phyloP scores from a whole-genome alignment of 2,888 invertebrate species.

The Cerceris ruficornis region DNA sequence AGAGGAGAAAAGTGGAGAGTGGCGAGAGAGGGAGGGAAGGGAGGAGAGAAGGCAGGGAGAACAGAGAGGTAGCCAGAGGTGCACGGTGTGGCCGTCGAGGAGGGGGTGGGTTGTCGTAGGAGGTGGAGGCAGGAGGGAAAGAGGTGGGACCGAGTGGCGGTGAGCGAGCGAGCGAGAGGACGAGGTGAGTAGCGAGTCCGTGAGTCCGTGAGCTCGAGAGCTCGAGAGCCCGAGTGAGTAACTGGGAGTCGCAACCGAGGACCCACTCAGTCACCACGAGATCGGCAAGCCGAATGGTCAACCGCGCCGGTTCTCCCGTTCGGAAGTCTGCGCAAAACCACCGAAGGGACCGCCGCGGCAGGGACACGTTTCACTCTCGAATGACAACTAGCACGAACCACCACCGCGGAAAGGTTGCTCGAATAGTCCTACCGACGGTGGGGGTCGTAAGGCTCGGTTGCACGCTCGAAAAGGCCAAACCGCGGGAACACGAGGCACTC shows the following conservation, averaged over 20 bases:
- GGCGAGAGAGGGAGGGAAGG: no score
- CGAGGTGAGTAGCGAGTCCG: slow-evolving; percentile 35
- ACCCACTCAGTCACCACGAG: slow-evolving; percentile 81
- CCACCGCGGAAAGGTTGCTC: slow-evolving; percentile 17
- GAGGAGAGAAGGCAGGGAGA: slow-evolving; percentile 30
- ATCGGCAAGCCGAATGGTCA: slow-evolving; percentile 81
- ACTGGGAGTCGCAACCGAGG: slow-evolving; percentile 76
- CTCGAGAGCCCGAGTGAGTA: slow-evolving; percentile 76
- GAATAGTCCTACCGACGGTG: slow-evolving; percentile 17
- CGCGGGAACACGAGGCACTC: slow-evolving; percentile 8
- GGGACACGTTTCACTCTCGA: slow-evolving; percentile 41
- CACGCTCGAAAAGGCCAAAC: neutral
- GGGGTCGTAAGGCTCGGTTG: slow-evolving; percentile 6
- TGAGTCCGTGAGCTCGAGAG: slow-evolving; percentile 70
- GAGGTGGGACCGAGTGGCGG: slow-evolving; percentile 59
- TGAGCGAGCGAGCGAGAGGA: slow-evolving; percentile 29
- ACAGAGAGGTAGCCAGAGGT: slow-evolving; percentile 65
- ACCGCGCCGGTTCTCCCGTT: slow-evolving; percentile 70
- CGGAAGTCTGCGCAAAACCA: slow-evolving; percentile 48
- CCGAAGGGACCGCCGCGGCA: slow-evolving; percentile 36
- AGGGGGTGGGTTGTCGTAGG: slow-evolving; percentile 55
- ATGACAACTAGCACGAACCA: slow-evolving; percentile 49
- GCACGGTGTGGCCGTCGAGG: slow-evolving; percentile 53
- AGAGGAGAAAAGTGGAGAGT: no score
- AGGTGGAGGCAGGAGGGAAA: slow-evolving; percentile 52